Conservation (phyloP, 2,113 vertebrate genomes). For the Chiloscyllium plagiosum region DNA sequence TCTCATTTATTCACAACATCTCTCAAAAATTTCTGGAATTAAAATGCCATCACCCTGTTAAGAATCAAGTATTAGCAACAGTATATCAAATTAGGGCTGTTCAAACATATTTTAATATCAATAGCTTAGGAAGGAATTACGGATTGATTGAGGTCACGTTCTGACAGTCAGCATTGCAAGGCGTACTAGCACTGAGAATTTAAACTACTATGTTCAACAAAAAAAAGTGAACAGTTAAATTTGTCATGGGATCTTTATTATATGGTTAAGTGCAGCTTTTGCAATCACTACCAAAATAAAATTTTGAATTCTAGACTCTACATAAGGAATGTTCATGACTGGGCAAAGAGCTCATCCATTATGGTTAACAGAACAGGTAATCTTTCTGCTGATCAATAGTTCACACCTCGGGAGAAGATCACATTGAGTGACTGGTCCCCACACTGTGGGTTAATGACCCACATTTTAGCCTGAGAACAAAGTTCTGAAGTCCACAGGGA, state of each 20-base stretch:
- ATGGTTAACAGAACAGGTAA: not conserved
- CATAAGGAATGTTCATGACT: not conserved
- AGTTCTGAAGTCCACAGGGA: not conserved
- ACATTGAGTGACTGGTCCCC: too few species aligned
- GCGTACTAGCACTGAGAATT: not conserved
- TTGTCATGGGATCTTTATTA: too few species aligned
- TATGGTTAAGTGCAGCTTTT: not conserved
- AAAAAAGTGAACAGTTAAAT: not conserved
- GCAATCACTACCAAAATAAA: not conserved
- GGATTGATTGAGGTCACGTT: too few species aligned
- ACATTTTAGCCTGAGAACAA: too few species aligned
- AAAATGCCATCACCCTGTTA: not conserved
- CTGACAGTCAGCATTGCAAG: too few species aligned
- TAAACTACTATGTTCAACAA: not conserved
- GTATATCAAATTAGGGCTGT: not conserved
- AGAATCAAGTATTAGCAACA: not conserved
- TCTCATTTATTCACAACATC: not conserved
- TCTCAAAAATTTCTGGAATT: not conserved
- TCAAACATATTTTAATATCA: not conserved
- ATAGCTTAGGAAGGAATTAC: not conserved
- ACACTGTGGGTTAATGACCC: not conserved
- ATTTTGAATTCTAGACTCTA: not conserved
- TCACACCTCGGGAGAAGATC: too few species aligned
- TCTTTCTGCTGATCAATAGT: not conserved
- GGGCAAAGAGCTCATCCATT: not conserved